Evolutionary conservation across 2,113 vertebrate genomes (phyloP).

Genomic region (Apteryx owenii): DNA sequence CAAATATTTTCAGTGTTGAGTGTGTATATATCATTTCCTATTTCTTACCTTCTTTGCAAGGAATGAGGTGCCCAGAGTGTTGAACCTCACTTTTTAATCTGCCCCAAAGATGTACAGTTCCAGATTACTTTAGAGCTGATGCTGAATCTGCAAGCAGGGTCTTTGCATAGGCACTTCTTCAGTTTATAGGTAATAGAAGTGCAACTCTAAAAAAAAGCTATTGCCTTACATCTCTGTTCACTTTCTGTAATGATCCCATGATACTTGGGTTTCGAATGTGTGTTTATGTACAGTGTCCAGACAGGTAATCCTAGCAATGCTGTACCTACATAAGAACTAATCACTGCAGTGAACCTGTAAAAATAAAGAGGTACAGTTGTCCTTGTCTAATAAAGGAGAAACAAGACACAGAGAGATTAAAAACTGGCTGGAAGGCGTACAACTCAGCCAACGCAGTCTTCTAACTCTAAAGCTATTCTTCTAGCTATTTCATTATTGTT

Average conservation of each 20-base stretch:
- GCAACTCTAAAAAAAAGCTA: neutral
- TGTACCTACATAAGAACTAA: neutral
- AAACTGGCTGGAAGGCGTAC: neutral
- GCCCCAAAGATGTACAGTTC: neutral
- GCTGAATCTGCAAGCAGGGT: neutral
- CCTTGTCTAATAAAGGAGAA: neutral
- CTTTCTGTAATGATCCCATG: neutral
- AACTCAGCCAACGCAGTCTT: neutral
- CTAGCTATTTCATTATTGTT: neutral
- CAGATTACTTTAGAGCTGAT: neutral
- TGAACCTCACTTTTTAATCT: neutral
- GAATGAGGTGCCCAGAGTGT: neutral
- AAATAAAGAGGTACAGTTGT: neutral
- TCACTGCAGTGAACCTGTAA: neutral
- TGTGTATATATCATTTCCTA: too few species aligned
- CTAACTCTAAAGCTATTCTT: neutral
- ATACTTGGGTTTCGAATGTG: neutral
- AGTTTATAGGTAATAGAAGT: neutral
- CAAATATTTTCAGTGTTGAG: neutral
- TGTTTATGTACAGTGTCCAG: neutral
- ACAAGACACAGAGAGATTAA: neutral
- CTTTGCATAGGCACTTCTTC: accelerated
- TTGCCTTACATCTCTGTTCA: neutral
- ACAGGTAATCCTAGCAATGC: neutral
- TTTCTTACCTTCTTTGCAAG: neutral